Evolutionary conservation across 2,113 vertebrate genomes (phyloP), one percentile per base, ranked within the genome.

Genomic region (Gavia stellata): DNA sequence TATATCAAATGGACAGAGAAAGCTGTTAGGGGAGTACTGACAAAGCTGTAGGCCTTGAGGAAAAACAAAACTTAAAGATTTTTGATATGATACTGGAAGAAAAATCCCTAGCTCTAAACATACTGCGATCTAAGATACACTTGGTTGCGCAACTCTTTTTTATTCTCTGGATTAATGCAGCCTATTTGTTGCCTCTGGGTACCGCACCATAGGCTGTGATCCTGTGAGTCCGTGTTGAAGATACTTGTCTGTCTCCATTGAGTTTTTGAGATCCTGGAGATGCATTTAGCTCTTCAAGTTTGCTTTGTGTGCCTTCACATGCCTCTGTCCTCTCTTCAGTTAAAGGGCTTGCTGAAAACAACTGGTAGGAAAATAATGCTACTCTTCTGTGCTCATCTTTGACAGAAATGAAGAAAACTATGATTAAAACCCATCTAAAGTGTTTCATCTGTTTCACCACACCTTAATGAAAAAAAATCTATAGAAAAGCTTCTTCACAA

Each of bases 151-250:
- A 70, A 34, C 12, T 56, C 12, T 49, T 11, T 49, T 50, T 65
- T 68, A 4, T 53, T 70, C 42, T 50, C 14, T 38, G 9, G 33
- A 45, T 52, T 73, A 75, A 49, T 34, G 23, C 29, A 88, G 8
- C 7, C 40, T 82, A 3, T 84, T 82, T 62, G 13, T 24, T 79
- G 10, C 14, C 49, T 68, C 44, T 65, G 44, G 17, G 9, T 61
- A 25, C 10, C 1, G 0, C 33, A 68, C 42, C 11, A 34, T 3
- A 17, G 52, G 17, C 45, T 87, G 73, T 1, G 3, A 28, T 67
- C 28, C 38, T 91, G 28, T 33, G 20, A 17, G 33, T 52, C 18
- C 14, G 20, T 2, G 2, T 13, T 50, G 36, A 92, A 77, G 56
- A 59, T 20, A 17, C 7, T 25, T 65, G 8, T 45, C 47, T 63